phyloP scores from a whole-genome alignment of 2,113 vertebrate genomes.

The Xiphorhynchus elegans region DNA sequence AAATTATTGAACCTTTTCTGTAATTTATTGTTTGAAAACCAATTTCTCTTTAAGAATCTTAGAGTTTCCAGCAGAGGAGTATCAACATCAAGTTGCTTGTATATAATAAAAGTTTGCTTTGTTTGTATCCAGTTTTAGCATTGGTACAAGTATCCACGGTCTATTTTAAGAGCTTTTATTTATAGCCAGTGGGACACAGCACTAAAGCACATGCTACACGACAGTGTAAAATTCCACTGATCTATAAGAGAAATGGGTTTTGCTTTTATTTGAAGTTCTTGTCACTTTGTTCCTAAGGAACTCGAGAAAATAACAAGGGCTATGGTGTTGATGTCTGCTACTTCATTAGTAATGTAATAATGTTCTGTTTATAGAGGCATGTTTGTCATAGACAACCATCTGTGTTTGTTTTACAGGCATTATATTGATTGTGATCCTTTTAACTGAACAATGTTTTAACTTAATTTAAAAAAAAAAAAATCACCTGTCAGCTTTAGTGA shows the following conservation, averaged over 20 bases:
- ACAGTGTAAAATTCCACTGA: background rate
- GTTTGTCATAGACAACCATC: background rate
- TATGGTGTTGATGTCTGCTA: background rate
- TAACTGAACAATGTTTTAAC: background rate
- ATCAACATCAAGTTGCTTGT: background rate
- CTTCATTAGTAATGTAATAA: background rate
- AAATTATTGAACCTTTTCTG: background rate
- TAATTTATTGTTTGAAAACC: background rate
- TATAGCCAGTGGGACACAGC: slow-evolving; percentile 9
- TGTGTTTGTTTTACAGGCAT: background rate
- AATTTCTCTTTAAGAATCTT: background rate
- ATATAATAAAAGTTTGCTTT: background rate
- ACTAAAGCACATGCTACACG: accelerated
- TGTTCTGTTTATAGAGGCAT: background rate
- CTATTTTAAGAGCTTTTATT: slow-evolving; percentile 43
- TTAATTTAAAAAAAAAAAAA: background rate
- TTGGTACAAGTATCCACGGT: background rate
- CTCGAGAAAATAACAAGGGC: background rate
- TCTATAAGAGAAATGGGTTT: background rate
- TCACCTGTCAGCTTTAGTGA: background rate
- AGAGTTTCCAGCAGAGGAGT: background rate
- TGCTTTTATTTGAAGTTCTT: background rate
- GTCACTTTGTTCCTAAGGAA: background rate
- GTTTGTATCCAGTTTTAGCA: slow-evolving; percentile 5
- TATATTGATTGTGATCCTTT: background rate